These are phyloP conservation scores for Apteryx owenii DNA, from an alignment of 2,113 vertebrate genomes.

Conservation along the genomic window DNA sequence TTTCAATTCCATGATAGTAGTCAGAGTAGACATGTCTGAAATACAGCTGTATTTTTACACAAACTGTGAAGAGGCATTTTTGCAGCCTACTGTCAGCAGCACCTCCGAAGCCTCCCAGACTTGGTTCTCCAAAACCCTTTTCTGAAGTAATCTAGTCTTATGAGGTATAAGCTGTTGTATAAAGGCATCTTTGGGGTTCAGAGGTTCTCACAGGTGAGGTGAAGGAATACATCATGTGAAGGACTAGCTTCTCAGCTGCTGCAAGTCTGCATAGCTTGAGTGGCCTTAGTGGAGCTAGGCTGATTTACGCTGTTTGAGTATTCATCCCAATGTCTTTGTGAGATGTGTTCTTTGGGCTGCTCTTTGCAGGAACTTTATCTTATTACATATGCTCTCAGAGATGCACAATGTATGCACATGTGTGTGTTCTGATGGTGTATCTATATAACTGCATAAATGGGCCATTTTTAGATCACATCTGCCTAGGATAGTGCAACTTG, in stretches of 20 bases:
- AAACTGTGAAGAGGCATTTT: background rate
- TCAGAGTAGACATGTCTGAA: background rate
- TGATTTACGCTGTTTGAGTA: background rate
- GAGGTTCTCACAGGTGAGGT: background rate
- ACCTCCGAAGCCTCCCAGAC: background rate
- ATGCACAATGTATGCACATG: background rate
- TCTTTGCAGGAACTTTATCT: background rate
- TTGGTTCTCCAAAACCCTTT: background rate
- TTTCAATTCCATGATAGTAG: fast-evolving
- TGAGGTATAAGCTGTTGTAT: background rate
- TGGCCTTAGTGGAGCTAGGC: background rate
- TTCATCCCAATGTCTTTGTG: background rate
- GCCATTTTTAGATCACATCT: background rate
- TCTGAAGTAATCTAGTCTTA: background rate
- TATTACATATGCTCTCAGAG: background rate
- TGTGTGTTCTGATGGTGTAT: background rate
- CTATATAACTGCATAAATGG: background rate
- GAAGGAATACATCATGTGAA: fast-evolving
- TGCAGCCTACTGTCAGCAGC: fast-evolving
- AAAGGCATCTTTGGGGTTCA: background rate
- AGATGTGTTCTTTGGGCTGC: background rate
- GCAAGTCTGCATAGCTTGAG: fast-evolving
- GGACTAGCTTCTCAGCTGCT: background rate
- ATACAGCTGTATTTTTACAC: background rate
- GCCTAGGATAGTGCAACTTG: background rate